Evolutionary conservation across 2,888 invertebrate species (phyloP).

Genomic region (Antitype chi): DNA sequence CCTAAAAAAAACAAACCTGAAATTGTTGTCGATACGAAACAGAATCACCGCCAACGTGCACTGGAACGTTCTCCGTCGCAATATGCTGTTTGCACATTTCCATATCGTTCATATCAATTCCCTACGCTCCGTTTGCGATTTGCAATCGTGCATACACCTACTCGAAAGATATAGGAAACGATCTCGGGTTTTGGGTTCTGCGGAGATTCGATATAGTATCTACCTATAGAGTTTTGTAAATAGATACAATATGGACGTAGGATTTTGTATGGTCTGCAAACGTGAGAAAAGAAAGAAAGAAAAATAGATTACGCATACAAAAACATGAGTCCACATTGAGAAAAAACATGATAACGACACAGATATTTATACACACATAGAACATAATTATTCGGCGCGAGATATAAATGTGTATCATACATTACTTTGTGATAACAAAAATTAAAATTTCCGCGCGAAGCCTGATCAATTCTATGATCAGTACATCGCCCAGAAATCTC

Average conservation of each 20-base stretch:
- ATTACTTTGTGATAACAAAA: not conserved
- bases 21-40: not conserved
- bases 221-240: constrained; percentile 13
- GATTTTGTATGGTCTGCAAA: not conserved
- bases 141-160: constrained; percentile 32
- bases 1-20: not conserved
- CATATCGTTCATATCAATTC: constrained; percentile 48
- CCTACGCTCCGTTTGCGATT: constrained; percentile 45
- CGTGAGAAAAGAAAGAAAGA: not conserved
- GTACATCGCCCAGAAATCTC: not conserved
- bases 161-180: constrained; percentile 30
- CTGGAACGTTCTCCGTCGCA: constrained; percentile 12
- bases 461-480: not conserved
- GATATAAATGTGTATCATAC: not conserved
- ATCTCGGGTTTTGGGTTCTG: constrained; percentile 8
- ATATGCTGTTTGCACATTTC: constrained; percentile 51
- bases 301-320: too few species aligned
- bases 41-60: constrained; percentile 8
- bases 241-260: not conserved
- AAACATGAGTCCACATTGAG: too few species aligned
- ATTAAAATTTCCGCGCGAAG: not conserved
- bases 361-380: too few species aligned
- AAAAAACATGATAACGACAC: too few species aligned
- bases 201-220: not conserved
- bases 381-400: not conserved